These are phyloP conservation scores for Coranthus polyacanthus DNA, from an alignment of 2,797 vertebrate genomes.

Conservation along the genomic window DNA sequence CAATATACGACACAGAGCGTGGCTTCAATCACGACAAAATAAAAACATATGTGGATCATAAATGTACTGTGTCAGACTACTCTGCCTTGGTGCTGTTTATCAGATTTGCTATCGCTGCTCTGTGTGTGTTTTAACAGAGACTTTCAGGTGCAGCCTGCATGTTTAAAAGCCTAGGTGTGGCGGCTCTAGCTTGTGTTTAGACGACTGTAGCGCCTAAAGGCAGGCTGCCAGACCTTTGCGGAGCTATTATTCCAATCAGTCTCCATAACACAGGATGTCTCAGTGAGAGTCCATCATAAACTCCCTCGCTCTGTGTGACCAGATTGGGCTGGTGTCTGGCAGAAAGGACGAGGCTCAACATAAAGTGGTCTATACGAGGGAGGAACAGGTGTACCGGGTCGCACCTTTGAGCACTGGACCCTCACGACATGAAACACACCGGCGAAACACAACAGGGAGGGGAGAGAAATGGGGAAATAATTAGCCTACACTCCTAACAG, in stretches of 20 bases:
- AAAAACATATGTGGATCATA: too few relatives aligned
- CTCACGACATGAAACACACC: slow-evolving; percentile 59
- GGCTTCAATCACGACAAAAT: too few relatives aligned
- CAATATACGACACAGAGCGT: too few relatives aligned
- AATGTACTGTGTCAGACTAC: not conserved
- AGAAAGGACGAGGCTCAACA: slow-evolving; percentile 26
- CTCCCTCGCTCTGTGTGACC: slow-evolving; percentile 29
- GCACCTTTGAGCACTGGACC: slow-evolving; percentile 40
- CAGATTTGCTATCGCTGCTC: not conserved
- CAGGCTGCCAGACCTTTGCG: slow-evolving; percentile 48
- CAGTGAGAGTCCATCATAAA: slow-evolving; percentile 49
- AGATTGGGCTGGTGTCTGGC: slow-evolving; percentile 31
- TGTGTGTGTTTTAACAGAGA: not conserved
- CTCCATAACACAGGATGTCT: slow-evolving; percentile 57
- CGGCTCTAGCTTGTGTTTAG: slow-evolving; percentile 27
- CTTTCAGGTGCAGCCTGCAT: slow-evolving; percentile 10
- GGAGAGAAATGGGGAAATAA: slow-evolving; percentile 67
- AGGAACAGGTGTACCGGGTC: slow-evolving; percentile 19
- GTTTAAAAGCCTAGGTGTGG: slow-evolving; percentile 9
- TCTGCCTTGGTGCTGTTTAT: not conserved
- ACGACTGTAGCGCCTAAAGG: slow-evolving; percentile 32
- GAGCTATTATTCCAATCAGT: slow-evolving; percentile 72
- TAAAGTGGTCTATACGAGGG: slow-evolving; percentile 11
- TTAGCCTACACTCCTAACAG: slow-evolving; percentile 69
- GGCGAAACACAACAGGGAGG: slow-evolving; percentile 42